Evolutionary conservation across 2,113 vertebrate genomes (phyloP).

Genomic region (Corythornis cristatus): DNA sequence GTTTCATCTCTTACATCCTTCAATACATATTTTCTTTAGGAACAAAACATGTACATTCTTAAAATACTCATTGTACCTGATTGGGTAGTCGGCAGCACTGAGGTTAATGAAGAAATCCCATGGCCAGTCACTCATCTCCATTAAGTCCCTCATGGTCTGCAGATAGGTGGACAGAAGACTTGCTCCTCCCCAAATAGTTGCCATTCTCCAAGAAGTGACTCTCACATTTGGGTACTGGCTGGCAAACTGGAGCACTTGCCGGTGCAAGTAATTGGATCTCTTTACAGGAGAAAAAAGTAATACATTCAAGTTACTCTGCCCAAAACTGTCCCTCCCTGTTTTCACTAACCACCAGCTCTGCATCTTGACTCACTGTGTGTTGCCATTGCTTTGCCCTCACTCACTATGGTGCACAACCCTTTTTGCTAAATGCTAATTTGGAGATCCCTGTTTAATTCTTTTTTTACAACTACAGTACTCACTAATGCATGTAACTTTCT

Average conservation of each 20-base stretch:
- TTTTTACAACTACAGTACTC: neutral
- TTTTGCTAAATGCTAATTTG: neutral
- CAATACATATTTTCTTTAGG: neutral
- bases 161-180: constrained; percentile 96
- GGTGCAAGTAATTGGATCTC: constrained; percentile 94
- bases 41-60: neutral
- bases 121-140: constrained; percentile 94
- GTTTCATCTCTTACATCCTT: neutral
- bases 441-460: neutral
- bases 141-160: constrained; percentile 91
- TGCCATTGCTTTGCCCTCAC: neutral
- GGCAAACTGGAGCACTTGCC: constrained; percentile 87
- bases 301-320: constrained; percentile 3
- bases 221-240: constrained; percentile 89
- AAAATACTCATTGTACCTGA: constrained; percentile 80
- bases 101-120: constrained; percentile 99
- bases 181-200: constrained; percentile 98
- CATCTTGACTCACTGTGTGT: neutral
- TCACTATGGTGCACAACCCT: neutral
- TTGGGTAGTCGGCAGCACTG: constrained; percentile 96
- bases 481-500: neutral
- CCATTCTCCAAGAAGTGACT: constrained; percentile 95
- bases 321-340: neutral
- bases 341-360: neutral
- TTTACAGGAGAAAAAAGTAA: constrained; percentile 69